Conservation (phyloP, 1,140 invertebrate species). For the Grapholita molesta region DNA sequence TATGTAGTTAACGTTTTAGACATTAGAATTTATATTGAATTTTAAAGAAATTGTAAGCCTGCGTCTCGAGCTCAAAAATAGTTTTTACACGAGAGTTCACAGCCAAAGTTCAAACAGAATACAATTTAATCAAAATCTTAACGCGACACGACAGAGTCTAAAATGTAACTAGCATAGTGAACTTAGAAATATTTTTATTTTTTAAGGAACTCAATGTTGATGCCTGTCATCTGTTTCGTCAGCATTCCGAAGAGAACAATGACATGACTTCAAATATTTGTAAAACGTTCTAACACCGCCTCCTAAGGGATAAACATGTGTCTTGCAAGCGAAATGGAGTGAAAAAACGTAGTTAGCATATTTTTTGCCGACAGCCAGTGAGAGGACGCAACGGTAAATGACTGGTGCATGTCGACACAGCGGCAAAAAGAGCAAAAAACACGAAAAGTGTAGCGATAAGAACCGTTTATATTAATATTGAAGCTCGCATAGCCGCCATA, state of each 20-base stretch:
- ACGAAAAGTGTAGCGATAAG: not conserved
- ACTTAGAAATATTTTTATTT: not conserved
- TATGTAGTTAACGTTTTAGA: too few relatives aligned
- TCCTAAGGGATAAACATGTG: not conserved
- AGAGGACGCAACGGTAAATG: conserved; percentile 12
- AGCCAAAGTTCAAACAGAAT: not conserved
- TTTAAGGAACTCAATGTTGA: not conserved
- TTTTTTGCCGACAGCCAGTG: not conserved
- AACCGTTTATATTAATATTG: not conserved
- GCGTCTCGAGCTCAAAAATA: not conserved
- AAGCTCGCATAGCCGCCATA: not conserved
- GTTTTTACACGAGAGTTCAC: not conserved
- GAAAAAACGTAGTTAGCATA: not conserved
- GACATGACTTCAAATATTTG: not conserved
- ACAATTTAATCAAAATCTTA: not conserved
- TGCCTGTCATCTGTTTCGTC: not conserved
- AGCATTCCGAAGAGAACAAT: not conserved
- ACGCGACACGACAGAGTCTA: not conserved
- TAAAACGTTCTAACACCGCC: not conserved
- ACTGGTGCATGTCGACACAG: conserved; percentile 5
- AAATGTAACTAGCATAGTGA: not conserved
- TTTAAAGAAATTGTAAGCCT: not conserved
- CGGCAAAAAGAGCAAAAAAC: not conserved
- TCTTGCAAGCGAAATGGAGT: not conserved
- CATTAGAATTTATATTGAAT: not conserved